Conservation (phyloP, 2,888 invertebrate species). For the Heliconius erato region DNA sequence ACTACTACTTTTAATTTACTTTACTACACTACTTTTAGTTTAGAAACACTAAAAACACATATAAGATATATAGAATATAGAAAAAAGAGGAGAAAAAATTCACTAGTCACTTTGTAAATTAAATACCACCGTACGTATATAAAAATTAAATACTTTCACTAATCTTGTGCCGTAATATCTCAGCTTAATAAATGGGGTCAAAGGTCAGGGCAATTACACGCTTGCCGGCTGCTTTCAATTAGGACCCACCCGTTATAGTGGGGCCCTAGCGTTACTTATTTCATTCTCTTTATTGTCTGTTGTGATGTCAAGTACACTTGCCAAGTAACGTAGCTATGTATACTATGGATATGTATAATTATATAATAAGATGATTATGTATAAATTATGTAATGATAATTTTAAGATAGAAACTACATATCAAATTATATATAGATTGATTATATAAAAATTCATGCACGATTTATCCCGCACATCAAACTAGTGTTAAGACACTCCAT, state of each 20-base stretch:
- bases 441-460: too few relatives aligned
- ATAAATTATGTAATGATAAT: too few relatives aligned
- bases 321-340: background rate
- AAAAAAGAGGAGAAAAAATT: background rate
- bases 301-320: background rate
- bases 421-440: too few relatives aligned
- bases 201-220: slow-evolving; percentile 41
- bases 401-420: too few relatives aligned
- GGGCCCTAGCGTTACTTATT: slow-evolving; percentile 34
- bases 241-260: slow-evolving; percentile 33
- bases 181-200: slow-evolving; percentile 27
- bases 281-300: slow-evolving; percentile 28
- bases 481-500: too few relatives aligned
- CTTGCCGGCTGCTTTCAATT: slow-evolving; percentile 38
- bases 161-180: slow-evolving; percentile 14
- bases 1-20: too few relatives aligned
- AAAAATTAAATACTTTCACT: slow-evolving; percentile 7
- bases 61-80: background rate
- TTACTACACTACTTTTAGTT: too few relatives aligned
- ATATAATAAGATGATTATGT: too few relatives aligned
- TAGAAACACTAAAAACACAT: background rate
- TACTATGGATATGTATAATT: background rate
- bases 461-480: too few relatives aligned
- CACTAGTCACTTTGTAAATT: background rate
- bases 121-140: background rate